Conservation (phyloP, 2,113 vertebrate genomes). For the Erythrocercus mccallii region DNA sequence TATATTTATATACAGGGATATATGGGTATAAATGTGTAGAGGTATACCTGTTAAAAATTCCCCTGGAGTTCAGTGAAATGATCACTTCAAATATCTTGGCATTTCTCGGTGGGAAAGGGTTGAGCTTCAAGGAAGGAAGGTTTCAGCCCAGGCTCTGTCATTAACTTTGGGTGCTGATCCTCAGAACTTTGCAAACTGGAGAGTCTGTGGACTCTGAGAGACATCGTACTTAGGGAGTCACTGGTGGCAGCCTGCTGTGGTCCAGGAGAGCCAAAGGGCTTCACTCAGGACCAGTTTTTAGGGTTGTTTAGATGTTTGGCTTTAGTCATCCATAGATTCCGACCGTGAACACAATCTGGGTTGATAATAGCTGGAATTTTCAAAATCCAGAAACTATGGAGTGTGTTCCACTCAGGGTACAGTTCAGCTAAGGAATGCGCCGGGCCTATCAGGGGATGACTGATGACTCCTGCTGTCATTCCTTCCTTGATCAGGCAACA, state of each 20-base stretch:
- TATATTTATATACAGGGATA: not conserved
- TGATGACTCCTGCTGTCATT: not conserved
- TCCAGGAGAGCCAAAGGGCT: not conserved
- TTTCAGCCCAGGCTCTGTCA: not conserved
- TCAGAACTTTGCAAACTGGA: not conserved
- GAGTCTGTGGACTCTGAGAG: not conserved
- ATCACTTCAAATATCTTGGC: not conserved
- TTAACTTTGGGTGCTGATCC: not conserved
- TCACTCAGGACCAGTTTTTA: not conserved
- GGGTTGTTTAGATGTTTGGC: not conserved
- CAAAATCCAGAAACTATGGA: not conserved
- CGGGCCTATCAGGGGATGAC: not conserved
- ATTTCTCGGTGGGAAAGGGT: not conserved
- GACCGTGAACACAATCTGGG: not conserved
- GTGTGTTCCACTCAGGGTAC: not conserved
- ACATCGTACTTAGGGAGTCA: fast-evolving
- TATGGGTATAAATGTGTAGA: not conserved
- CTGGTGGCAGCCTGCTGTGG: not conserved
- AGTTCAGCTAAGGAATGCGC: not conserved
- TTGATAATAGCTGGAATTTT: not conserved
- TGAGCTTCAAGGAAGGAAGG: not conserved
- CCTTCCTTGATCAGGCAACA: not conserved
- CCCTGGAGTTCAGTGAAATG: not conserved
- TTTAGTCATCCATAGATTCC: not conserved
- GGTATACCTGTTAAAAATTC: not conserved